Evolutionary conservation across 92 coral and sea anemone species (phyloP).

Genomic region (Epizoanthus rinbou): DNA sequence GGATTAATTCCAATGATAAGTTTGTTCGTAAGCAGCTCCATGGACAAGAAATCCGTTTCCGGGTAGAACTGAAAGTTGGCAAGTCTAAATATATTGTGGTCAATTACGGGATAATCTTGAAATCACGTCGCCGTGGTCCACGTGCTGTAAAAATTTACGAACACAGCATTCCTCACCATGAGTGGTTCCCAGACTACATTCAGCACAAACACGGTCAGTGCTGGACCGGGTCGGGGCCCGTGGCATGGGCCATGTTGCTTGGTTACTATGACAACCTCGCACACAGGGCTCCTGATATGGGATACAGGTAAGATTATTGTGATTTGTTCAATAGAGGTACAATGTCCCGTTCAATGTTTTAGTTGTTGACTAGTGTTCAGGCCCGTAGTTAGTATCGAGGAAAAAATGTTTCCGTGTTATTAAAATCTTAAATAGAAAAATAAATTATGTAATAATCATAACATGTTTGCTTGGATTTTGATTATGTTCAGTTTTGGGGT

Average conservation of each 20-base stretch:
- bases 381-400: too few species aligned
- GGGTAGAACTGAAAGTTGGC: constrained; percentile 69
- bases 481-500: too few species aligned
- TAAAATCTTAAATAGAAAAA: too few species aligned
- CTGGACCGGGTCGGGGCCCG: constrained; percentile 84
- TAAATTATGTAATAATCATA: too few species aligned
- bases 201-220: constrained; percentile 81
- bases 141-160: constrained; percentile 48
- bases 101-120: constrained; percentile 74
- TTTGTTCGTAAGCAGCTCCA: constrained; percentile 78
- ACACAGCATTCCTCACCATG: constrained; percentile 58
- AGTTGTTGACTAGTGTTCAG: too few species aligned
- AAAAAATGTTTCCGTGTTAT: too few species aligned
- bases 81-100: constrained; percentile 53
- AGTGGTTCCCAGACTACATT: constrained; percentile 78
- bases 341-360: too few species aligned
- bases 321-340: too few species aligned
- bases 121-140: constrained; percentile 51
- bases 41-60: constrained; percentile 80
- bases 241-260: constrained; percentile 90
- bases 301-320: constrained; percentile 61
- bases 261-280: constrained; percentile 86
- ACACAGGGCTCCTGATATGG: constrained; percentile 42
- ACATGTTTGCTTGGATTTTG: too few species aligned
- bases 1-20: constrained; percentile 64